These are phyloP conservation scores for Marcusenius ussheri DNA, from an alignment of 2,113 vertebrate genomes.

Conservation along the genomic window DNA sequence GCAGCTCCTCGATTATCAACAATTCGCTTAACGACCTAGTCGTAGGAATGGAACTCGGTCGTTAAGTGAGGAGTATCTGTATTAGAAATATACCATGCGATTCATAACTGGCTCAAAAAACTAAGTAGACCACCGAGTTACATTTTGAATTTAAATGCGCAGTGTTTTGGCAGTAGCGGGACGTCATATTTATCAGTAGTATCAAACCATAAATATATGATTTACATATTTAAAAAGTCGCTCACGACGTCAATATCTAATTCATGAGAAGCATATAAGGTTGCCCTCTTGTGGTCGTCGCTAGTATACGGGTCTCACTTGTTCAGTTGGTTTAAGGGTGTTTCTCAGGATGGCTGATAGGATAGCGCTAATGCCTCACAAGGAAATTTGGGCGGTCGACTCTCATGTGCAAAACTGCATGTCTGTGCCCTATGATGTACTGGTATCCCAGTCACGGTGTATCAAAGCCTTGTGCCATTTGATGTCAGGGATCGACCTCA, in stretches of 20 bases:
- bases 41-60: background rate
- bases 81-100: background rate
- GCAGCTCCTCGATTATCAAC: too few relatives aligned
- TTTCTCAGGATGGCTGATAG: background rate
- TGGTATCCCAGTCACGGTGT: background rate
- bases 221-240: background rate
- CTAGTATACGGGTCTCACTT: background rate
- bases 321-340: background rate
- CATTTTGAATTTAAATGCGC: background rate
- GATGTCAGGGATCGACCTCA: background rate
- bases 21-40: background rate
- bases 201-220: background rate
- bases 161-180: background rate
- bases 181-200: background rate
- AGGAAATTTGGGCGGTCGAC: background rate
- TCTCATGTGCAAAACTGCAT: background rate
- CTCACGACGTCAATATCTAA: background rate
- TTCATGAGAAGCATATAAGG: background rate
- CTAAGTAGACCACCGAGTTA: background rate
- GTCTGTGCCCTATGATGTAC: background rate
- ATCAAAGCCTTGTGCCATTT: background rate
- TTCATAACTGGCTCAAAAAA: background rate
- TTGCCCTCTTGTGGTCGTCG: background rate
- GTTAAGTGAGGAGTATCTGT: background rate
- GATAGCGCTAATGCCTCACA: background rate